Evolutionary conservation across 1,140 invertebrate genomes (phyloP), one percentile per base, ranked within the genome.

Genomic region (Zaprionus tsacasi): DNA sequence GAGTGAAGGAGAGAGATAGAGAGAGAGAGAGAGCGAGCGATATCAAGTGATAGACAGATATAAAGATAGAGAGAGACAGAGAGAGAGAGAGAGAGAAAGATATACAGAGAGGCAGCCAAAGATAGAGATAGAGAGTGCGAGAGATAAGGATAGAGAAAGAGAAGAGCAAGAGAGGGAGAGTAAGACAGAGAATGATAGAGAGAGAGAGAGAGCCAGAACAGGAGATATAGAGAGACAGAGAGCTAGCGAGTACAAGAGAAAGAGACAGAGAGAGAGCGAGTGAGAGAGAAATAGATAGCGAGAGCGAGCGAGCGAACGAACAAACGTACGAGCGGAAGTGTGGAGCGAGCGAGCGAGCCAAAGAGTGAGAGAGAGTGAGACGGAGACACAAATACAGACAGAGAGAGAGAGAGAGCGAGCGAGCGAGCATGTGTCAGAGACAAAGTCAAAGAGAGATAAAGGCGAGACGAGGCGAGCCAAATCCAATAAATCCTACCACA

Each of bases 321-420:
- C 73, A 72, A 83, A 80, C 78, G 52, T 55, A 56, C 52, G 80
- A 82, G 76, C 79, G 79, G 81, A 66, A 76, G 57, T 48, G 58
- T 63, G 21, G 73, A 86, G 75, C 66, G 76, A 83, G 74, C 78
- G 73, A 67, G 63, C 61, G 61, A 65, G 21, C 36, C 17, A 40
- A 48, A 60, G 35, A 70, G 45, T 27, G 58, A 68, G 45, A 35
- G 55, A 60, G 35, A 70, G 45, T 27, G 58, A 68, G 45, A 35
- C 63, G 52, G 35, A 43, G 58, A 61, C 17, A 57, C 33, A 61
- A 40, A 68, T 38, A 60, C 58, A 45, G 61, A n/a, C n/a, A 35
- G 43, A 38, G 54, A 60, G 50, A 38, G 64, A 50, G 69, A 70
- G 64, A 63, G 78, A 45, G 77, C 30, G 40, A 71, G 60, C 63